These are phyloP conservation scores for Amia ocellicauda DNA, from an alignment of 2,113 vertebrate species.

Conservation along the genomic window DNA sequence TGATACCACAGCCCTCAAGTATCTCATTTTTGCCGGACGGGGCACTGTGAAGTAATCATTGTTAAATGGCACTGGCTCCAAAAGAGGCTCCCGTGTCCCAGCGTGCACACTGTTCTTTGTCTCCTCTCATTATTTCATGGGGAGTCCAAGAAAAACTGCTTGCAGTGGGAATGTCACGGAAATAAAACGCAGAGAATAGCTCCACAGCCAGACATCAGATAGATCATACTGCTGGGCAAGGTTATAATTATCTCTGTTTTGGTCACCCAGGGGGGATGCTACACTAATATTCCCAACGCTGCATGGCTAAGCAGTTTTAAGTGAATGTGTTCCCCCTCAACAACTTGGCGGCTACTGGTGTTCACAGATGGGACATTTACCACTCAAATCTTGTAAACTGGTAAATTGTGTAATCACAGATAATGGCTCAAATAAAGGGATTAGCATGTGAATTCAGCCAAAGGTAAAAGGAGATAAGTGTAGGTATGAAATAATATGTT, in stretches of 20 bases:
- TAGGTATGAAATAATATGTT: too few relatives aligned
- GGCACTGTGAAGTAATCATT: constrained; percentile 52
- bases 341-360: neutral
- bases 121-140: constrained; percentile 35
- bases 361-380: neutral
- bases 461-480: too few relatives aligned
- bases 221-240: constrained; percentile 35
- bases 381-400: neutral
- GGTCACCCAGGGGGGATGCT: constrained; percentile 23
- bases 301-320: constrained; percentile 22
- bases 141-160: constrained; percentile 36
- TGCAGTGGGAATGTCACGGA: constrained; percentile 40
- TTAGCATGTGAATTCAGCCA: neutral
- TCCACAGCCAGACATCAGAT: constrained; percentile 31
- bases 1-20: constrained; percentile 54
- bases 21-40: constrained; percentile 54
- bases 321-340: constrained; percentile 27
- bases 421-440: constrained; percentile 3
- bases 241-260: constrained; percentile 45
- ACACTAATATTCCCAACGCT: constrained; percentile 20
- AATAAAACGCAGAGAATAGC: constrained; percentile 41
- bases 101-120: constrained; percentile 49
- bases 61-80: constrained; percentile 47
- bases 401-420: constrained; percentile 4
- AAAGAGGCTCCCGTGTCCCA: constrained; percentile 32